A percentile compares a stretch with the other conserved stretches of the same genome.
phyloP scores from a whole-genome alignment of 64 coral and sea anemone species.

The Astreopora myriophthalma region DNA sequence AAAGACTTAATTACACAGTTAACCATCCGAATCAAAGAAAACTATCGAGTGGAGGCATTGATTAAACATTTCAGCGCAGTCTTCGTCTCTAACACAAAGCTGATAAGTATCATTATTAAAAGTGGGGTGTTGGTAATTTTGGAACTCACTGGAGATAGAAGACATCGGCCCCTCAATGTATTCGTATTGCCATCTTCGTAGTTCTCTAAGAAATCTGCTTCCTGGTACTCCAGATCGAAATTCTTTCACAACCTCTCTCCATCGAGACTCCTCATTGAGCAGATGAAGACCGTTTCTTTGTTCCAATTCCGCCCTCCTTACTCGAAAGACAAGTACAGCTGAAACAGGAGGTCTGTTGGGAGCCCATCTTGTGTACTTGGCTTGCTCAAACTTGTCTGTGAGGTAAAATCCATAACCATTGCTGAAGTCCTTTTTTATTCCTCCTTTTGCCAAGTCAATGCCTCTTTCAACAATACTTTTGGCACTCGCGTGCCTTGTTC shows the following conservation, averaged over 20 bases:
- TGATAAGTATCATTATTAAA: background rate
- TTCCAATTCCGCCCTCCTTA: background rate
- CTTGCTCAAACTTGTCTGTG: slow-evolving; percentile 10
- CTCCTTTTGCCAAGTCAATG: slow-evolving; percentile 31
- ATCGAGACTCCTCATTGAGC: background rate
- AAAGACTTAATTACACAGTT: too few relatives aligned
- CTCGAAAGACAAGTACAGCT: slow-evolving; percentile 67
- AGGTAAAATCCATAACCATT: slow-evolving; percentile 84
- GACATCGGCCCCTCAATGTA: slow-evolving; percentile 5
- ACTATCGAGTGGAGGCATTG: background rate
- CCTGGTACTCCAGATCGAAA: background rate
- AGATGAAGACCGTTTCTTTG: background rate
- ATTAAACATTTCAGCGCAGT: background rate
- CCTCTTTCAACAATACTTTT: slow-evolving; percentile 51
- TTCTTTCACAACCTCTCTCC: background rate
- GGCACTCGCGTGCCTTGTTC: slow-evolving; percentile 69
- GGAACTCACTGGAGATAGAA: background rate
- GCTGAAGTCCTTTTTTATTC: slow-evolving; percentile 62
- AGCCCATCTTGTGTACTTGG: background rate
- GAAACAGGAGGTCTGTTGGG: background rate
- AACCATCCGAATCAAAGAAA: too few relatives aligned
- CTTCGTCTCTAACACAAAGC: background rate
- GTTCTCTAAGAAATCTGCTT: background rate
- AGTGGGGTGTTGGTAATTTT: background rate
- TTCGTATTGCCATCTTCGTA: too few relatives aligned